Base-by-base conservation (phyloP, 2,888 invertebrate species). In the Heliconius erato region DNA sequence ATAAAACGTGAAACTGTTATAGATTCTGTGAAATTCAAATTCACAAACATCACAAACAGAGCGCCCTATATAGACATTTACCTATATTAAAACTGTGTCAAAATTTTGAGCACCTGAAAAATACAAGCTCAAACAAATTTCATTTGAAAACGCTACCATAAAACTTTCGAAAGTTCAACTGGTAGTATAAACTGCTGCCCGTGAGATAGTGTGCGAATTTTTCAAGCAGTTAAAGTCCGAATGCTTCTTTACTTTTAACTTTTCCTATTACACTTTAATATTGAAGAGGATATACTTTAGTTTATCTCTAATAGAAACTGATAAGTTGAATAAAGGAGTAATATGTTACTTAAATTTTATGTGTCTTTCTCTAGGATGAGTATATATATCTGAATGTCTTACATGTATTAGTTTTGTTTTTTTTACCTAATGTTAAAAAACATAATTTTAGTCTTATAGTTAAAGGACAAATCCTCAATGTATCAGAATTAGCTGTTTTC, bases 131-230 rank as follows among this genome's bases (percentile, higher is more conserved):
- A 79, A 83, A 79, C 74, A 68, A 79, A 35, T 81, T 80, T 80
- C 71, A 83, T 80, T 80, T 84, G 49, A 65, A 72, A 81, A 79
- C 81, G 68, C 40, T 71, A 81, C 80, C 76, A 83, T 85, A 86
- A 85, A 85, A 82, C 76, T 82, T 83, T 79, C 80, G 81, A 79
- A 79, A 80, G 84, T 82, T 67, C 59, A 76, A 76, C 82, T 54
- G 54, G 82, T 82, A 84, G 81, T 81, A 83, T 84, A 85, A 85
- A 86, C 83, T 81, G 74, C 79, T 69, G 71, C 67, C 59, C 68
- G 28, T 68, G 82, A 84, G 85, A 86, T 84, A 85, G 85, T 84
- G 82, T 74, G 80, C 83, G 82, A 86, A 84, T 83, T 85, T 82
- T 84, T 86, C 86, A 86, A 81, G 82, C 81, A 80, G 82, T 85